Evolutionary conservation across 1,140 invertebrate genomes (phyloP).

Genomic region (Pseudoatta argentina): DNA sequence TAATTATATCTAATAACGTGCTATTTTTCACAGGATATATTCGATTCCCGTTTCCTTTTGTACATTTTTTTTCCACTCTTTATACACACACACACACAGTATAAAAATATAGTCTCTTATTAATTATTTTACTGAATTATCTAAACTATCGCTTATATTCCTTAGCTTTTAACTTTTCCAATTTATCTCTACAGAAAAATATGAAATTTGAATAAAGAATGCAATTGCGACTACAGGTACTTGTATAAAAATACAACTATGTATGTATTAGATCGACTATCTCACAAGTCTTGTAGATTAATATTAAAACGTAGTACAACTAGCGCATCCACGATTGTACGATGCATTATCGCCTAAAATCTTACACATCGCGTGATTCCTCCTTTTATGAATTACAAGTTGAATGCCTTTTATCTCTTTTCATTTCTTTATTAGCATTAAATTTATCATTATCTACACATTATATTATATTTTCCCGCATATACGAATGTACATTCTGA

Average conservation of each 20-base stretch:
- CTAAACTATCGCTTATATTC: background rate
- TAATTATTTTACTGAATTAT: background rate
- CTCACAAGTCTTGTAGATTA: conserved; percentile 8
- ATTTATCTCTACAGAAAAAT: background rate
- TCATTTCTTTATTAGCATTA: conserved; percentile 60
- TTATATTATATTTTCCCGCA: conserved; percentile 21
- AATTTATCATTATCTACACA: conserved; percentile 66
- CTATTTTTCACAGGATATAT: background rate
- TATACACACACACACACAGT: too few relatives aligned
- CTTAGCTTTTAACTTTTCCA: background rate
- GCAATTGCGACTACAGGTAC: background rate
- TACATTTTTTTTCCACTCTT: background rate
- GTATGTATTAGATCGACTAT: conserved; percentile 41
- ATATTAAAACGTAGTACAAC: conserved; percentile 34
- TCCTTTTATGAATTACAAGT: conserved; percentile 60
- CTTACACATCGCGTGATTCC: conserved; percentile 72
- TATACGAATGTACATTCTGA: conserved; percentile 5
- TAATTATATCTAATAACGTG: background rate
- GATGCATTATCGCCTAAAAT: conserved; percentile 60
- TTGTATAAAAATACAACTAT: background rate
- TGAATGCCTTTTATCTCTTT: conserved; percentile 25
- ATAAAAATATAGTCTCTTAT: background rate
- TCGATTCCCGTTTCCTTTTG: background rate
- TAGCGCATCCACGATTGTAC: conserved; percentile 54
- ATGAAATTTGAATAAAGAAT: conserved; percentile 9